phyloP scores from a whole-genome alignment of 2,113 vertebrate species.

The Siniperca knerii region DNA sequence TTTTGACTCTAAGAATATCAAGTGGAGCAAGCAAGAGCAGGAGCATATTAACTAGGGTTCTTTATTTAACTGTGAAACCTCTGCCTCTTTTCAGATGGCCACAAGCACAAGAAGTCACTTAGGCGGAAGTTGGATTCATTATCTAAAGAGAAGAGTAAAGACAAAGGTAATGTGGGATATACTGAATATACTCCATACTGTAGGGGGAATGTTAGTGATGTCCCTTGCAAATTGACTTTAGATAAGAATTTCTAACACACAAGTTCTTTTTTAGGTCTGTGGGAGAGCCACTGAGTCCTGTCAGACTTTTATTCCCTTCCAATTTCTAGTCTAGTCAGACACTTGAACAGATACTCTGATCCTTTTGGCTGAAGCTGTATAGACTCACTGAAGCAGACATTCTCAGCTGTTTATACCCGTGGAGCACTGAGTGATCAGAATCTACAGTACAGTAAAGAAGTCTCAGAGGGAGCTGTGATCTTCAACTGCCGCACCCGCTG shows the following conservation, averaged over 20 bases:
- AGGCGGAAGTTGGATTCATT: constrained; percentile 97
- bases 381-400: constrained; percentile 53
- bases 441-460: constrained; percentile 43
- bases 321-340: constrained; percentile 56
- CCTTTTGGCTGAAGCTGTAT: constrained; percentile 56
- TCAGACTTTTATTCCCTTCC: constrained; percentile 41
- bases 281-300: constrained; percentile 23
- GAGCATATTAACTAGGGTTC: background rate
- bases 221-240: background rate
- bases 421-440: constrained; percentile 65
- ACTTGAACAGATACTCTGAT: constrained; percentile 60
- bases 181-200: background rate
- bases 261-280: constrained; percentile 19
- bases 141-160: constrained; percentile 97
- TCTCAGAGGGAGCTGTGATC: constrained; percentile 61
- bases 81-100: constrained; percentile 88
- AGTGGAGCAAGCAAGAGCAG: background rate
- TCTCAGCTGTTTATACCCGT: constrained; percentile 59
- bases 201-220: background rate
- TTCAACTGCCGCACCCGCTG: constrained; percentile 38
- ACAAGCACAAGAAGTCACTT: constrained; percentile 96
- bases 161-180: constrained; percentile 89
- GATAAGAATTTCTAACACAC: constrained; percentile 9
- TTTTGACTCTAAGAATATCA: constrained; percentile 11
- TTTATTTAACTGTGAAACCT: background rate